These are phyloP conservation scores for Lamellibrachia columna DNA, from an alignment of 2,888 invertebrate genomes.

Conservation along the genomic window DNA sequence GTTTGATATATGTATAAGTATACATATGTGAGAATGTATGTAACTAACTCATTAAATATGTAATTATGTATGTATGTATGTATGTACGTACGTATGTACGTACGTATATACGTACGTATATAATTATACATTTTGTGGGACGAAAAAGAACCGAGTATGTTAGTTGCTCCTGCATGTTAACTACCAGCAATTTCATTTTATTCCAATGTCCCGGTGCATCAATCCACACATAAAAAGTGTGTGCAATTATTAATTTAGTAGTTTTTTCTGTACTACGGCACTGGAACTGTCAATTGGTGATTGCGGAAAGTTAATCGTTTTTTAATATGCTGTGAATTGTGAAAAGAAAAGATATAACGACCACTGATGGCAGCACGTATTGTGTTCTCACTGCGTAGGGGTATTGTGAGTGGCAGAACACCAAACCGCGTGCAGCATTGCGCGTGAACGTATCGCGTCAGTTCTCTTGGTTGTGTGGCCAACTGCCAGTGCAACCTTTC, in stretches of 20 bases:
- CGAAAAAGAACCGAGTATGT: not conserved
- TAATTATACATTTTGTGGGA: not conserved
- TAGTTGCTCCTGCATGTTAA: not conserved
- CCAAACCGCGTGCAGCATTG: not conserved
- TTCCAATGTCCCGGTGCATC: not conserved
- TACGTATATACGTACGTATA: not conserved
- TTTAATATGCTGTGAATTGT: no score
- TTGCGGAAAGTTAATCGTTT: no score
- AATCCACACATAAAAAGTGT: not conserved
- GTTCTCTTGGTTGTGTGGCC: not conserved
- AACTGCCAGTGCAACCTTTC: not conserved
- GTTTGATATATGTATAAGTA: not conserved
- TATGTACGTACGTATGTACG: no score
- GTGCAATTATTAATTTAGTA: no score
- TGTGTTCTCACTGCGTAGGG: no score
- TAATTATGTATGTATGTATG: no score
- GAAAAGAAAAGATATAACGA: no score
- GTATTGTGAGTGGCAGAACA: not conserved
- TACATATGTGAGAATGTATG: not conserved
- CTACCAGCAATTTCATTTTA: not conserved
- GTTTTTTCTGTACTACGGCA: no score
- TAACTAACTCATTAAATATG: not conserved
- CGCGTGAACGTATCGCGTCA: not conserved
- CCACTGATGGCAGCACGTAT: no score
- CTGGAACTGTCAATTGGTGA: no score